Evolutionary conservation across 2,113 vertebrate genomes (phyloP), one percentile per base, ranked within the genome.

Genomic region (Aspiorhynchus laticeps): DNA sequence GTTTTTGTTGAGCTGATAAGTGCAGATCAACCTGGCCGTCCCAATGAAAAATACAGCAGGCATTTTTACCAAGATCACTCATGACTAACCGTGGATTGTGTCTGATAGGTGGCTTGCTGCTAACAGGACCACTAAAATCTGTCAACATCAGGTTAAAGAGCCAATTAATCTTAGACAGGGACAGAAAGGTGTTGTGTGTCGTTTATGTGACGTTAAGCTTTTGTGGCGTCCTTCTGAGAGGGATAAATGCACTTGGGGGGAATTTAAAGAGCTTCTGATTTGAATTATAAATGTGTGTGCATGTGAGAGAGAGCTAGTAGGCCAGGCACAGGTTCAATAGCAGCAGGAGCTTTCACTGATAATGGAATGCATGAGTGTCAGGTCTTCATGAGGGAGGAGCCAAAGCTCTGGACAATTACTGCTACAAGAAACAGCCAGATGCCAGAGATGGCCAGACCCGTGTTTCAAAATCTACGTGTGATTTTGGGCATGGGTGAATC

Each of bases 381-480:
- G 86, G 85, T 63, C 82, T 88, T 73, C 85, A 86, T 83, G 73
- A 84, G 83, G 86, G 85, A 83, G 75, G 80, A 88, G 53, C 87
- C 87, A 88, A 36, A 80, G 87, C 53, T 46, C 85, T 65, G 63
- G 53, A 73, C 89, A 90, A 88, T 90, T 86, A 88, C 84, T 71
- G 74, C 65, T 83, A 76, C 84, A 90, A 75, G 80, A 61, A 82
- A 71, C 3, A 19, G 38, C 84, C 87, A 90, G 87, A 88, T 80
- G 80, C 59, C 73, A 74, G 69, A 75, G 86, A 85, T 48, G 85
- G 48, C 83, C 53, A 87, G 43, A 80, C 63, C 80, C 80, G 33
- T 48, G 71, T 31, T 15, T 19, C 73, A 53, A 78, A 85, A 85
- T 86, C 74, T 84, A 41, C 76, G 38, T 83, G n/a, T 51, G 76